A percentile compares a stretch with the other conserved stretches of the same genome.
Evolutionary conservation across 1,140 invertebrate genomes (phyloP).

Genomic region (Cotesia vestalis): DNA sequence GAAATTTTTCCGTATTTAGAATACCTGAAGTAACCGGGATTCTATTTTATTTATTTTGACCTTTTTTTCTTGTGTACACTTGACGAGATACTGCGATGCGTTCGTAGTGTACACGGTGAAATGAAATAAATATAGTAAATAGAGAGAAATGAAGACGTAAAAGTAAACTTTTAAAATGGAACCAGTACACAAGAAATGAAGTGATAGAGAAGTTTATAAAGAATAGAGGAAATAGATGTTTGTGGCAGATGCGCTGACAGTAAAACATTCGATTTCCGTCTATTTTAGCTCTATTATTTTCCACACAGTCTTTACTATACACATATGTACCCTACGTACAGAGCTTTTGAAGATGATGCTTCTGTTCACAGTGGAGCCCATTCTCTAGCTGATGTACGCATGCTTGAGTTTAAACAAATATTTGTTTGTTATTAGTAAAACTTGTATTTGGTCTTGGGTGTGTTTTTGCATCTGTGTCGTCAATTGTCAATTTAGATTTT

Average conservation of each 20-base stretch:
- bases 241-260: constrained; percentile 11
- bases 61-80: constrained; percentile 5
- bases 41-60: constrained; percentile 3
- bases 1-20: constrained; percentile 9
- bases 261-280: constrained; percentile 1
- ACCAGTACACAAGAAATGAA: too few relatives aligned
- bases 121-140: constrained; percentile 6
- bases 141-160: too few relatives aligned
- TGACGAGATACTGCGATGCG: neutral
- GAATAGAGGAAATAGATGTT: neutral
- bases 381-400: neutral
- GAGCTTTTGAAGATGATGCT: too few relatives aligned
- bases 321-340: neutral
- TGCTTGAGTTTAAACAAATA: neutral
- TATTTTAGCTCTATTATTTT: neutral
- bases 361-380: neutral
- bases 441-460: too few relatives aligned
- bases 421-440: neutral
- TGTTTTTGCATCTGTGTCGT: too few relatives aligned
- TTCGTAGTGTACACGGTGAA: neutral
- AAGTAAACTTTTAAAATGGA: too few relatives aligned
- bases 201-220: neutral
- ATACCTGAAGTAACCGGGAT: constrained; percentile 5
- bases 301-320: neutral
- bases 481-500: neutral